Base-by-base conservation (phyloP, 2,888 invertebrate species). In the Dilophus febrilis region DNA sequence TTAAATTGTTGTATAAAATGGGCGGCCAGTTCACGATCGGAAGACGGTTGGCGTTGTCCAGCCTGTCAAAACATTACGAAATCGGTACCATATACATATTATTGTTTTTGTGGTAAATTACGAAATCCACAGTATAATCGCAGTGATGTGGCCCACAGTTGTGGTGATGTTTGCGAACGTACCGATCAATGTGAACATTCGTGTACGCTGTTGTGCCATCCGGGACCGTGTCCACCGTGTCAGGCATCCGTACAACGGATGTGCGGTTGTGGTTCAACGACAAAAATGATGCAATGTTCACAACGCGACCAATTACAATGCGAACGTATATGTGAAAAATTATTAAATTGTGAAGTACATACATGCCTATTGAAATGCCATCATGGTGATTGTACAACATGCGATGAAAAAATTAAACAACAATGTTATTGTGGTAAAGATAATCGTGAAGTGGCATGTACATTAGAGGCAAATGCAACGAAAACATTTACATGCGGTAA, bases 181-280 rank as follows among this genome's bases (percentile, higher is more conserved):
- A 51, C 66, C 47, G 55, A 71, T 55, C 49, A 60, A 43, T 70
- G 74, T 54, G 59, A 66, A 2, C 79, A 79, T 53, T 71, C 72
- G 1, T 91, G 91, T 59, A 78, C 74, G 11, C 62, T 90, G 48
- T 67, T 81, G 1, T 94, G 92, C 55, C 94, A 95, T 59, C 94
- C 94, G 0, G 95, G 95, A 0, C 90, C 92, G 0, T 95, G 95
- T 61, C 90, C 91, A 2, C 78, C 82, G 1, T 95, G 94, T 53
- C 74, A 74, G 48, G 78, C 83, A 2, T 79, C 78, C 51, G 74
- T 85, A 29, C 57, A 48, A 48, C 74, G 78, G 43, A 63, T 68
- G 47, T 90, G 90, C 50, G 83, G 82, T 3, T 91, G 90, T 52
- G 83, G 83, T 0, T 72, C 72, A 36, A 81, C 77, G 19, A 69